Percentiles rank a stretch among this genome's conserved stretches.
phyloP scores from a whole-genome alignment of 2,113 vertebrate species.

The Ceyx cyanopectus region DNA sequence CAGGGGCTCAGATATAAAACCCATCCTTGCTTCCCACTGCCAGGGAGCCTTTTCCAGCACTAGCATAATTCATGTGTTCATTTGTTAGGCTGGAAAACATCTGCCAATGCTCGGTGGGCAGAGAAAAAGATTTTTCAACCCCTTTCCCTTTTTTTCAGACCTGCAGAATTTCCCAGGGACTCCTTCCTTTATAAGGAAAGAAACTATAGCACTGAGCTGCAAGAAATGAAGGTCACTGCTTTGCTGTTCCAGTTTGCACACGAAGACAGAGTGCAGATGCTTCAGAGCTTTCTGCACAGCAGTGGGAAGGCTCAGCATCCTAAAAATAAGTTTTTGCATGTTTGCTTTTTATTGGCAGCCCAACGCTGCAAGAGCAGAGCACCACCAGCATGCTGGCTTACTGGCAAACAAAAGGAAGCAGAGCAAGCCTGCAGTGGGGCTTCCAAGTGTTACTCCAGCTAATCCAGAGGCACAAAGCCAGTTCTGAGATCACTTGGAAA shows the following conservation, averaged over 20 bases:
- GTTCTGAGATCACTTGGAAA: neutral
- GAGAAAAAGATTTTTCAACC: neutral
- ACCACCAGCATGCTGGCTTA: neutral
- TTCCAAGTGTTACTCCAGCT: neutral
- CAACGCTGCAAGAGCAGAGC: neutral
- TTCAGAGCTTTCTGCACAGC: neutral
- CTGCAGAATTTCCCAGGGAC: neutral
- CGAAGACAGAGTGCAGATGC: neutral
- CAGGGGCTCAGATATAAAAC: neutral
- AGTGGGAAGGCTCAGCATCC: neutral
- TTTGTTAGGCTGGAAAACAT: neutral
- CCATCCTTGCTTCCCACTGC: neutral
- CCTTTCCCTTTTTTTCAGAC: neutral
- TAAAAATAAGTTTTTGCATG: neutral
- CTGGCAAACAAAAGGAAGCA: neutral
- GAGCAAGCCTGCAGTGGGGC: neutral
- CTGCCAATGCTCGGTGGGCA: neutral
- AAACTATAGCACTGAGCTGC: neutral
- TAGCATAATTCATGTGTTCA: neutral
- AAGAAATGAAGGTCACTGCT: constrained; percentile 26
- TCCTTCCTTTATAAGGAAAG: neutral
- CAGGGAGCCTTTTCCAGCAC: neutral
- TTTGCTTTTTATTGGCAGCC: neutral
- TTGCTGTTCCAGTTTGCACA: neutral
- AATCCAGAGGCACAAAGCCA: neutral